Evolutionary conservation across 2,797 vertebrate genomes (phyloP), one percentile per base, ranked within the genome.

Genomic region (Hapalemur alaotrensis): DNA sequence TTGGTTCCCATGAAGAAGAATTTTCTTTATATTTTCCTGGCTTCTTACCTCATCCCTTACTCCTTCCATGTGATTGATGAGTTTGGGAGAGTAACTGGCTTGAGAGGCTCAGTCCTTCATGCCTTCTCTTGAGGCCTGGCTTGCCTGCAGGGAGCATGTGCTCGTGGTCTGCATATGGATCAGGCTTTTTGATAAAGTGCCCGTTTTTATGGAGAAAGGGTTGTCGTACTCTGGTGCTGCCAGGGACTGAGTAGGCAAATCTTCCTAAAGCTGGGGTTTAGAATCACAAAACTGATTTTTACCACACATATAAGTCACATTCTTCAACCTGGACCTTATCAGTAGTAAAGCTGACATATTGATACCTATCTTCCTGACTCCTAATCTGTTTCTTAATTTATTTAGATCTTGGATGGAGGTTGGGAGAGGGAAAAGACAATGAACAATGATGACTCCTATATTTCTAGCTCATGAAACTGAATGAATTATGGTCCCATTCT

Each of bases 311-410:
- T 87, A 76, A 52, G n/a, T 52, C 52, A 84, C 32, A 78, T 73
- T 93, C 67, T 91, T 85, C n/a, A 72, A 54, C 20, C 35, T 75
- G 54, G 43, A 13, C 52, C 79, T 69, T 41, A 65, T 65, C n/a
- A 46, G 48, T 32, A 97, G 43, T 32, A 91, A 93, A 93, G 4
- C 54, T 89, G 82, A 85, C 50, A 46, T 17, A 30, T 2, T 63
- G 61, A 69, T 63, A 30, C 72, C 13, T 86, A 3, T 20, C 69
- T 96, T 96, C 88, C 25, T 84, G 57, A 57, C 48, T 69, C 23
- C 72, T 84, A 54, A 92, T 38, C 23, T 92, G 25, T 54, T 35
- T 57, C 73, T 85, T 50, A 65, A 93, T 94, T 86, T 89, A 86
- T 70, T 78, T 50, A 20, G n/a, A 57, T 73, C 54, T 89, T 70